Conservation (phyloP, 2,797 vertebrate species). For the Astyanax mexicanus region DNA sequence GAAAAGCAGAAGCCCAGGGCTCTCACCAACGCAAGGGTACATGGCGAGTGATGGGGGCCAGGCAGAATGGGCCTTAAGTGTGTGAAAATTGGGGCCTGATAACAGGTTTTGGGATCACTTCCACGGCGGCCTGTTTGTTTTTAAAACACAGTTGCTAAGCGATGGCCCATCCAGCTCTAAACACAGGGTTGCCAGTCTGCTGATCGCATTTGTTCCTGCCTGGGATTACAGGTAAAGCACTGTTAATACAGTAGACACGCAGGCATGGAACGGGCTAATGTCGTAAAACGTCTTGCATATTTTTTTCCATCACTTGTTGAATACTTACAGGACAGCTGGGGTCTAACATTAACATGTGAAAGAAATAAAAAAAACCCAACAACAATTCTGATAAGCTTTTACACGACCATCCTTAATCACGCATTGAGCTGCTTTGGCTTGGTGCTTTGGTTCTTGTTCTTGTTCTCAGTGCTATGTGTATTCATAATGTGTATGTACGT, state of each 20-base stretch:
- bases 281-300: neutral
- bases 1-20: conserved; percentile 78
- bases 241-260: conserved; percentile 3
- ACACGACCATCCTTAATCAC: neutral
- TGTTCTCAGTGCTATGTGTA: neutral
- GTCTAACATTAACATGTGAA: neutral
- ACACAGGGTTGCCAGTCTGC: conserved; percentile 57
- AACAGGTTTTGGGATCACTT: conserved; percentile 86
- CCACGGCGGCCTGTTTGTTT: conserved; percentile 73
- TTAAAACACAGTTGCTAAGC: conserved; percentile 76
- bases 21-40: conserved; percentile 79
- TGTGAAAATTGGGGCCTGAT: conserved; percentile 83
- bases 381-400: neutral
- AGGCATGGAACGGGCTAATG: neutral
- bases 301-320: neutral
- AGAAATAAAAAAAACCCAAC: neutral
- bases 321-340: neutral
- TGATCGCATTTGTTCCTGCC: conserved; percentile 25
- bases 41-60: conserved; percentile 83
- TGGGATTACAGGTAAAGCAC: conserved; percentile 8
- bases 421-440: neutral
- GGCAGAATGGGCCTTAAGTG: conserved; percentile 82
- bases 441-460: neutral
- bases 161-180: conserved; percentile 73
- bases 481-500: conserved; percentile 2